Evolutionary conservation across 2,888 invertebrate genomes (phyloP), one percentile per base, ranked within the genome.

Genomic region (Dilophus febrilis): DNA sequence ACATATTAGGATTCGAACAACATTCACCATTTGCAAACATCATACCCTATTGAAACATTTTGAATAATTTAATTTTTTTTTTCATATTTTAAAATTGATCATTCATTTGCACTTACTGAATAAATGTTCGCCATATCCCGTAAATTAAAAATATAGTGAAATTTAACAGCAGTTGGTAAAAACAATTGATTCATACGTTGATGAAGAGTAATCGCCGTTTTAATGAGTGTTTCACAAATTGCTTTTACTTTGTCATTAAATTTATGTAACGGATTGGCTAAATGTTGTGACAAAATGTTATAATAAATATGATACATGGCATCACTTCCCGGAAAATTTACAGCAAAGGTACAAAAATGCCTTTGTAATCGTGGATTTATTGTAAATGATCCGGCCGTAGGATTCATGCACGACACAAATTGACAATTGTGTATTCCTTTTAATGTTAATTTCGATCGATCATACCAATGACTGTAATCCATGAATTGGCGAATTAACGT

Each of bases 401-500:
- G 94, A 63, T 94, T 94, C 94, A 95, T 94, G 58, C 87, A 87
- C 1, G 91, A 82, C 14, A 92, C 78, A 58, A 91, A 92, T 66
- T 92, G 92, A 32, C 88, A 85, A 56, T 91, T 87, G 50, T 84
- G 81, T 50, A 94, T 86, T 44, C 94, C 92, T 57, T 90, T 92
- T 11, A 92, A 58, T 0, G 78, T 68, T 44, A 94, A 65, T 56
- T 91, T 92, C 35, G 72, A 65, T 42, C 92, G 66, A 56, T 95
- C 94, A 56, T 94, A 95, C 92, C 94, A 95, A 62, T 94, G 94
- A 47, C 71, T 75, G 56, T 94, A 94, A 61, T 92, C 90, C 72
- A 92, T 77, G 57, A 85, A 88, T 57, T 95, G 88, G 17, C 92
- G 68, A 44, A 94, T 80, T 2, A 94, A 68, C 0, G 94, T 94